phyloP scores from a whole-genome alignment of 23 tunicate species.

The Corella eumyota region DNA sequence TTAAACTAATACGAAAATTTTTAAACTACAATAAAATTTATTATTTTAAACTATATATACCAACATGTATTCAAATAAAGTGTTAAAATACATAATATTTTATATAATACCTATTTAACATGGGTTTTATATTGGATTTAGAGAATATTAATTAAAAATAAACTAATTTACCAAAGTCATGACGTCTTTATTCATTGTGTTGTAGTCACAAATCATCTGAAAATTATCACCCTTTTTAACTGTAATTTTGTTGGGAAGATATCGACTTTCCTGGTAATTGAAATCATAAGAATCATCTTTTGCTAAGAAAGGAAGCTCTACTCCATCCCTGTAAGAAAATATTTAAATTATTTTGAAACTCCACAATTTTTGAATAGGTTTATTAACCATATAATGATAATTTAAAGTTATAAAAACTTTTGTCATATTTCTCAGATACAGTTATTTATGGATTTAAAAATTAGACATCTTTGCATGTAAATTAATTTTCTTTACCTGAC shows the following conservation, averaged over 20 bases:
- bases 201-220: slow-evolving; percentile 1
- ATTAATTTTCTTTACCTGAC: too few relatives aligned
- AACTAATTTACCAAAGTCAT: slow-evolving; percentile 3
- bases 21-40: too few relatives aligned
- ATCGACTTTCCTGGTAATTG: slow-evolving; percentile 5
- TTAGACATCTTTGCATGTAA: too few relatives aligned
- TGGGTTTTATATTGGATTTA: background rate
- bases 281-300: slow-evolving; percentile 3
- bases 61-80: background rate
- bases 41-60: too few relatives aligned
- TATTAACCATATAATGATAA: too few relatives aligned
- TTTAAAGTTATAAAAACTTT: too few relatives aligned
- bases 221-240: background rate
- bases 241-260: background rate
- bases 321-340: background rate
- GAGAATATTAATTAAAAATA: background rate
- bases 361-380: too few relatives aligned
- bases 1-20: too few relatives aligned
- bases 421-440: too few relatives aligned
- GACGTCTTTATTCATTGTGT: background rate
- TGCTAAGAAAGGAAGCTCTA: background rate
- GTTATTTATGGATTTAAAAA: too few relatives aligned
- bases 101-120: too few relatives aligned
- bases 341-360: too few relatives aligned
- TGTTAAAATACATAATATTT: background rate